Evolutionary conservation across 2,888 invertebrate genomes (phyloP), one percentile per base, ranked within the genome.

Genomic region (Agriopis marginaria): DNA sequence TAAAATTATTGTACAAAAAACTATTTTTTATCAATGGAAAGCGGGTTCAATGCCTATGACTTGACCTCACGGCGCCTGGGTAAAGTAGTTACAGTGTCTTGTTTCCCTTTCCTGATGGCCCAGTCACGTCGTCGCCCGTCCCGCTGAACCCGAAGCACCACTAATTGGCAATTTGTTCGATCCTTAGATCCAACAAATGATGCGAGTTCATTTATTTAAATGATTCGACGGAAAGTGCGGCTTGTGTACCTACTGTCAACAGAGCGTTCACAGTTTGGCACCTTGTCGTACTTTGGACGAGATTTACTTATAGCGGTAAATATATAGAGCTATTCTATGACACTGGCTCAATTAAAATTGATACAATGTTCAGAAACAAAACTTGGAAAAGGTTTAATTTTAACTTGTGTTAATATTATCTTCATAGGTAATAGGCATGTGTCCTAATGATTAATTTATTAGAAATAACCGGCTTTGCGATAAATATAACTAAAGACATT

Each of bases 161-260:
- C 92, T 94, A 93, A 93, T 94, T 94, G 93, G 85, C 93, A 93
- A 93, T 94, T 94, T 93, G 93, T 92, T 92, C 92, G 91, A 93
- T 92, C 92, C 92, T 92, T 90, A 93, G 91, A 93, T 91, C 93
- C 89, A 87, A 90, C 91, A 89, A 92, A 93, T 92, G 93, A 93
- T 90, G 92, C 84, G 89, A 92, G 90, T 92, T 93, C 93, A 91
- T 93, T 93, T 93, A 93, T 93, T 92, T 89, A 93, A 93, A 93
- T 93, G 93, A 93, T 93, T 93, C 89, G 88, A 89, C 92, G 88
- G 89, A 92, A 92, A 92, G 82, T 89, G 83, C 83, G 79, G 80
- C 79, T 84, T 74, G 82, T 85, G 84, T 83, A 66, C 69, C 82
- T 83, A 63, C 47, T 64, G 49, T 60, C 67, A 63, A 40, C 45